Evolutionary conservation across 2,888 invertebrate genomes (phyloP).

Genomic region (Rhopalosiphum nymphaeae): DNA sequence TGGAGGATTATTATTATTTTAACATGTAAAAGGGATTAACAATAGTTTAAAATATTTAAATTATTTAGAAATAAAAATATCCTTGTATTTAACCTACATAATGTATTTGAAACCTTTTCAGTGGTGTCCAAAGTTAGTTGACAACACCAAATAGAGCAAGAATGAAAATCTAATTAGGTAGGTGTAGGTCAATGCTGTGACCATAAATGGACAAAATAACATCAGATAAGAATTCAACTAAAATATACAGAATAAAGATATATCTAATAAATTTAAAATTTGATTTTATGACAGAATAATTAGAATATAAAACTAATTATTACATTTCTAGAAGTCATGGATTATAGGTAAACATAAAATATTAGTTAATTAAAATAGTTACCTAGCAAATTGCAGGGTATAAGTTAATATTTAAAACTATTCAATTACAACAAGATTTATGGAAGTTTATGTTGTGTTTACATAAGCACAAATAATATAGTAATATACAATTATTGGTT

Average conservation of each 20-base stretch:
- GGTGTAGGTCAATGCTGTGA: slow-evolving; percentile 65
- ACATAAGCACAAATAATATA: neutral
- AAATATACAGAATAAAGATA: slow-evolving; percentile 25
- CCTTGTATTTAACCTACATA: slow-evolving; percentile 56
- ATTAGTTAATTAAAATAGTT: neutral
- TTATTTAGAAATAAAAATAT: slow-evolving; percentile 25
- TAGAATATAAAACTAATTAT: slow-evolving; percentile 13
- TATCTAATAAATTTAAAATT: slow-evolving; percentile 5
- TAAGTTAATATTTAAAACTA: neutral
- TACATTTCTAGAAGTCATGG: neutral
- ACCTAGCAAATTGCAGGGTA: neutral
- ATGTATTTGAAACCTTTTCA: slow-evolving; percentile 41
- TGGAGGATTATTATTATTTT: neutral
- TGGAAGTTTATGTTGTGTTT: neutral
- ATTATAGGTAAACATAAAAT: neutral
- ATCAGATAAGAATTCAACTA: slow-evolving; percentile 56
- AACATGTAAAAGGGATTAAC: neutral
- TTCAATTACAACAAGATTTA: neutral
- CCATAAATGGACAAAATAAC: slow-evolving; percentile 64
- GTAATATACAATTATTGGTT: neutral
- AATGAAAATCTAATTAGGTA: slow-evolving; percentile 64
- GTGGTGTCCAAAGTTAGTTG: slow-evolving; percentile 59
- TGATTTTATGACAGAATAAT: slow-evolving; percentile 33
- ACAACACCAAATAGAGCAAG: slow-evolving; percentile 62
- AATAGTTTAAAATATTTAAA: neutral